Conservation (phyloP, 2,113 vertebrate genomes). For the Ahaetulla prasina region DNA sequence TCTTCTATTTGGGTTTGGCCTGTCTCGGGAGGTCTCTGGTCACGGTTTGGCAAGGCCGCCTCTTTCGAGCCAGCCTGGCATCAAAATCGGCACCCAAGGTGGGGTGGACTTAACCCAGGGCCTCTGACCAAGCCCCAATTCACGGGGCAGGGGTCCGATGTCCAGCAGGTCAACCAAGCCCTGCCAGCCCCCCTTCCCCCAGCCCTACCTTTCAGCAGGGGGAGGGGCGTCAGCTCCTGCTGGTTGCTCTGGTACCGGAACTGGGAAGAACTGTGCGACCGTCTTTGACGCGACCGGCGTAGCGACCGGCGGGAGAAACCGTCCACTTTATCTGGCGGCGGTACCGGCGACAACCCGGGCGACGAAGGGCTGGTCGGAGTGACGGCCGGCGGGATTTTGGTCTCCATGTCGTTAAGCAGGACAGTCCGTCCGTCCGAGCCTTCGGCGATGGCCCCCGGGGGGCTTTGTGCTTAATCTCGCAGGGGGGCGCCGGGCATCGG, state of each 20-base stretch:
- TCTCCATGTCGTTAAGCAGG: constrained; percentile 65
- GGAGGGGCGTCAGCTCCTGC: constrained; percentile 88
- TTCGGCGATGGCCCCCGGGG: too few relatives aligned
- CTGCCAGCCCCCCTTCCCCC: neutral
- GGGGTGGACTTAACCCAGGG: neutral
- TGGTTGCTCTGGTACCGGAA: constrained; percentile 93
- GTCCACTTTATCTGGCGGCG: constrained; percentile 89
- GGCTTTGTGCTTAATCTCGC: constrained; percentile 26
- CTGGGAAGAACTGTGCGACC: constrained; percentile 90
- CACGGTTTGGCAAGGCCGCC: neutral
- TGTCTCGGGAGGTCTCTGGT: too few relatives aligned
- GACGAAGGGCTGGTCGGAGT: constrained; percentile 88
- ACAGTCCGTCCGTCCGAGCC: constrained; percentile 7
- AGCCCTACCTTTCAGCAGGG: constrained; percentile 85
- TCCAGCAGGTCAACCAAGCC: neutral
- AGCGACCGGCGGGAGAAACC: constrained; percentile 88
- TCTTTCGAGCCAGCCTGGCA: neutral
- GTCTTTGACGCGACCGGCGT: constrained; percentile 83
- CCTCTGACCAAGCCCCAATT: neutral
- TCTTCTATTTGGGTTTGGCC: neutral
- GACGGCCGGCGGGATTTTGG: constrained; percentile 84
- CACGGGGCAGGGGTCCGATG: neutral
- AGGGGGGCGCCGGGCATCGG: neutral
- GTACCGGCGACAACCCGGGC: constrained; percentile 83
- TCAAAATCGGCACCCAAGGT: neutral